These are phyloP conservation scores for Labeo calbasu DNA, from an alignment of 2,797 vertebrate species.

Conservation along the genomic window DNA sequence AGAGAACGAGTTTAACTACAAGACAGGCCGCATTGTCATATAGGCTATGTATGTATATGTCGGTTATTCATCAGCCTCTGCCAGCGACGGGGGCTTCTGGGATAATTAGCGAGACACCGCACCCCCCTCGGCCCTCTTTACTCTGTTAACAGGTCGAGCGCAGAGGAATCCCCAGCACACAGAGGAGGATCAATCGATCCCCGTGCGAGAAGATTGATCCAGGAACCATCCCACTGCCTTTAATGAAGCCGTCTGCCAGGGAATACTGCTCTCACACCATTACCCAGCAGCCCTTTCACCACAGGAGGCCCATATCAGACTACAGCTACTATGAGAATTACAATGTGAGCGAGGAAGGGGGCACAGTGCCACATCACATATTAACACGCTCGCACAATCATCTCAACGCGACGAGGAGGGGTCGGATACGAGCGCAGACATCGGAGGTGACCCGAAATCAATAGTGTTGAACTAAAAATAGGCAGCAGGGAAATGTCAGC, in stretches of 20 bases:
- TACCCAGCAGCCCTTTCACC: slow-evolving; percentile 59
- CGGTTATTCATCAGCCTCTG: slow-evolving; percentile 39
- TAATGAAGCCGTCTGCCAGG: slow-evolving; percentile 65
- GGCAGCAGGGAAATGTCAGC: slow-evolving; percentile 61
- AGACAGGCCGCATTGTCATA: slow-evolving; percentile 33
- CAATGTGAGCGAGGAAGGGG: slow-evolving; percentile 40
- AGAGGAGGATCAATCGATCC: slow-evolving; percentile 59
- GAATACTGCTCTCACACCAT: slow-evolving; percentile 61
- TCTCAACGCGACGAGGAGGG: neutral
- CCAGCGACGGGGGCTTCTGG: slow-evolving; percentile 32
- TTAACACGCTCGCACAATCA: slow-evolving; percentile 55
- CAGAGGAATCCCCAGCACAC: slow-evolving; percentile 50
- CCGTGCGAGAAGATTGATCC: slow-evolving; percentile 60
- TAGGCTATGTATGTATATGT: neutral
- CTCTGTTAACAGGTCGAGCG: slow-evolving; percentile 42
- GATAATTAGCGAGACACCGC: slow-evolving; percentile 52
- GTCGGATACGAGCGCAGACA: slow-evolving; percentile 40
- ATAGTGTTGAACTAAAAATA: slow-evolving; percentile 55
- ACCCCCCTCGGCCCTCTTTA: slow-evolving; percentile 17
- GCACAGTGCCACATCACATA: slow-evolving; percentile 37
- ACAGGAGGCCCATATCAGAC: slow-evolving; percentile 50
- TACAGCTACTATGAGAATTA: slow-evolving; percentile 47
- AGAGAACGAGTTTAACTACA: slow-evolving; percentile 15
- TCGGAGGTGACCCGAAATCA: slow-evolving; percentile 55
- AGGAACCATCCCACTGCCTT: slow-evolving; percentile 52